phyloP scores from a whole-genome alignment of 2,113 vertebrate genomes.

The Odontesthes bonariensis region DNA sequence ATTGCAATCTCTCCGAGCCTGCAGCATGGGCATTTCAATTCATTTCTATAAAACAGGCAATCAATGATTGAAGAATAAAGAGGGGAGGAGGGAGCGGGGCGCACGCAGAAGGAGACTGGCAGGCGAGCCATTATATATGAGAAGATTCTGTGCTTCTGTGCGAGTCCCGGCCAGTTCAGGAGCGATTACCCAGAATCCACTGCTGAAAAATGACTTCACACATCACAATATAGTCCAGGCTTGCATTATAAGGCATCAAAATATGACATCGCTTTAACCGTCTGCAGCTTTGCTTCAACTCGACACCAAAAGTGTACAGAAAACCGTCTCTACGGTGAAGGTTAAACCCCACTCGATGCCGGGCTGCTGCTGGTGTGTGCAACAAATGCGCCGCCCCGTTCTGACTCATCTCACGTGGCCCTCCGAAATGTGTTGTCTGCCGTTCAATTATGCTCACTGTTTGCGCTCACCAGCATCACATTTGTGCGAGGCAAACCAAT shows the following conservation, averaged over 20 bases:
- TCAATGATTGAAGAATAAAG: constrained; percentile 46
- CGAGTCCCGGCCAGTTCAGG: constrained; percentile 11
- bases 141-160: constrained; percentile 40
- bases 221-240: constrained; percentile 13
- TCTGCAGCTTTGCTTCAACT: constrained; percentile 3
- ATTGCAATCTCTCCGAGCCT: constrained; percentile 52
- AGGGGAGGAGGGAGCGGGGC: background rate
- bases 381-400: constrained; percentile 1
- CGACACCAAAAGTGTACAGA: background rate
- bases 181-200: constrained; percentile 45
- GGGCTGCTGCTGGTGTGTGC: constrained; percentile 5
- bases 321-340: constrained; percentile 23
- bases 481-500: constrained; percentile 49
- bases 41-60: constrained; percentile 61
- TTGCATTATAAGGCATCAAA: constrained; percentile 11
- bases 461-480: constrained; percentile 35
- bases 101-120: background rate
- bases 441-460: constrained; percentile 31
- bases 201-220: constrained; percentile 5
- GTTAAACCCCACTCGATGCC: constrained; percentile 16
- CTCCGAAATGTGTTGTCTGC: constrained; percentile 21
- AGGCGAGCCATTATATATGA: constrained; percentile 23
- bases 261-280: background rate
- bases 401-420: constrained; percentile 43
- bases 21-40: constrained; percentile 49